A percentile compares a stretch with the other conserved stretches of the same genome.
These are phyloP conservation scores for Lamprologus sp. DNA, from an alignment of 2,113 vertebrate genomes.

Conservation along the genomic window DNA sequence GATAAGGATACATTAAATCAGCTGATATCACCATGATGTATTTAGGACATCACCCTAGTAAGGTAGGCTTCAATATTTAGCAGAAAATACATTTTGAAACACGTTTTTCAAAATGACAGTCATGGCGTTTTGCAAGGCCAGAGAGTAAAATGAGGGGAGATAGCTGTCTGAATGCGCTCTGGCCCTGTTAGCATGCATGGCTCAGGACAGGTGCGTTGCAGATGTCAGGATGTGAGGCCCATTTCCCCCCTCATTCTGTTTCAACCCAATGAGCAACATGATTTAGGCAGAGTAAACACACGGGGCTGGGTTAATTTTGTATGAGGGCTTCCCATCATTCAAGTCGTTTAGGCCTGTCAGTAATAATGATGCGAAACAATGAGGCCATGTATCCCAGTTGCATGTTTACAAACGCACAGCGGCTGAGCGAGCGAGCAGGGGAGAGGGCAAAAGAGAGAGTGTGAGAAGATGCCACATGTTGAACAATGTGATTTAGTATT, in stretches of 20 bases:
- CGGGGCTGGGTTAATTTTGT: constrained; percentile 39
- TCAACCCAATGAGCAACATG: constrained; percentile 47
- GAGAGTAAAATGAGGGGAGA: constrained; percentile 3
- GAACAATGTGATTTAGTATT: constrained; percentile 51
- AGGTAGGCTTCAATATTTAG: not conserved
- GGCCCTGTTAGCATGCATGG: constrained; percentile 5
- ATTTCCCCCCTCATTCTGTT: constrained; percentile 11
- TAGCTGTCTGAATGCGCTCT: not conserved
- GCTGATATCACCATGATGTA: not conserved
- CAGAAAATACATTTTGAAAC: not conserved
- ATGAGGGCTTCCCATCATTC: constrained; percentile 58
- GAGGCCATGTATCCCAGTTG: constrained; percentile 37
- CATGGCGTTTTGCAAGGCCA: not conserved
- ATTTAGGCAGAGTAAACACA: constrained; percentile 58
- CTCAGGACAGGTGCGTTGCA: constrained; percentile 59
- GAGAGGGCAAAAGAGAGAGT: not conserved
- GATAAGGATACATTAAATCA: not conserved
- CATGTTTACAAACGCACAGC: constrained; percentile 41
- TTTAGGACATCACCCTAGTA: not conserved
- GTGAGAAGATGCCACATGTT: constrained; percentile 42
- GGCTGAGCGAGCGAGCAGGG: not conserved
- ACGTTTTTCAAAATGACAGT: not conserved
- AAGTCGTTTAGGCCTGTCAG: constrained; percentile 52
- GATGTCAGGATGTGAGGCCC: constrained; percentile 61
- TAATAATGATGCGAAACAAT: constrained; percentile 62